A percentile compares a stretch with the other conserved stretches of the same genome.
Evolutionary conservation across 2,888 invertebrate species (phyloP).

Genomic region (Brenthis daphne): DNA sequence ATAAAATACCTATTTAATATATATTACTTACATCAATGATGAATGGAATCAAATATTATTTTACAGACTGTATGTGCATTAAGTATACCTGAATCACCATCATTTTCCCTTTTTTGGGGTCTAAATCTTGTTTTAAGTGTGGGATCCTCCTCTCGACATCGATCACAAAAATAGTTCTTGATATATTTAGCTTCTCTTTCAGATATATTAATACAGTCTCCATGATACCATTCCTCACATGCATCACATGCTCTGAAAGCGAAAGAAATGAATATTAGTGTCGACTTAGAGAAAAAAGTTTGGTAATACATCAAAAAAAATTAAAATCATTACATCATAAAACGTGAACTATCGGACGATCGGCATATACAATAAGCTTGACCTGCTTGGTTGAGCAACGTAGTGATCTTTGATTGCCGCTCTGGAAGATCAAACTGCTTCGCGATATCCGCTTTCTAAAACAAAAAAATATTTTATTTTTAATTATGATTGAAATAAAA

Average conservation of each 20-base stretch:
- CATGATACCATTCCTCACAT: slow-evolving; percentile 99
- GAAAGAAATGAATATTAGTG: not conserved
- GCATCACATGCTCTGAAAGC: slow-evolving; percentile 93
- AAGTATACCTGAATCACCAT: slow-evolving; percentile 63
- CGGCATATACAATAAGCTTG: slow-evolving; percentile 97
- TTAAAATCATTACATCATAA: slow-evolving; percentile 92
- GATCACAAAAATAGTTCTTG: slow-evolving; percentile 95
- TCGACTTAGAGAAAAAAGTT: not conserved
- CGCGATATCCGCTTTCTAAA: slow-evolving; percentile 93
- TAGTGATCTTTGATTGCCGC: slow-evolving; percentile 94
- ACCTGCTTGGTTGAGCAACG: slow-evolving; percentile 92
- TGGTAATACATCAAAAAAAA: not conserved
- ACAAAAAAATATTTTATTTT: slow-evolving; percentile 7
- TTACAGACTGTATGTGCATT: not conserved
- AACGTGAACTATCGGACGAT: slow-evolving; percentile 95
- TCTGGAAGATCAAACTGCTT: slow-evolving; percentile 94
- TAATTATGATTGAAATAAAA: not conserved
- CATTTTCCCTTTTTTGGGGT: slow-evolving; percentile 76
- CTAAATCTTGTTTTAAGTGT: slow-evolving; percentile 84
- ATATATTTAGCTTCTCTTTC: slow-evolving; percentile 96
- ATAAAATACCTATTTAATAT: not conserved
- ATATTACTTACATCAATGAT: not conserved
- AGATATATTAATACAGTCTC: slow-evolving; percentile 97
- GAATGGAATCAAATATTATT: too few species aligned
- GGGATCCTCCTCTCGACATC: slow-evolving; percentile 92